phyloP scores from a whole-genome alignment of 2,113 vertebrate species.

The Nesoenas mayeri region DNA sequence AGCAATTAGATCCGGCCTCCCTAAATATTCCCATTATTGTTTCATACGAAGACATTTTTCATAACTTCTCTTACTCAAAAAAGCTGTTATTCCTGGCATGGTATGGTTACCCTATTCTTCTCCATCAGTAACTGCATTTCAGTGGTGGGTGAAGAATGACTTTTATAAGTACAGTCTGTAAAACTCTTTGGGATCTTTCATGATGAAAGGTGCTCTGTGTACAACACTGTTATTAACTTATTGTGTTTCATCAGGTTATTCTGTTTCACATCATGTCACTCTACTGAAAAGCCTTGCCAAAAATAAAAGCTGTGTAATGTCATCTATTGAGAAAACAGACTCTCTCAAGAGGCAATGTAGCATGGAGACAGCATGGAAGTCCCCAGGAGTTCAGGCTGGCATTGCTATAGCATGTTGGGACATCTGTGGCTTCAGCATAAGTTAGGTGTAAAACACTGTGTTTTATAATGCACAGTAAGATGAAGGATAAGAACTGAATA shows the following conservation, averaged over 20 bases:
- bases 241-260: slow-evolving; percentile 43
- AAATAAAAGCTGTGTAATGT: slow-evolving; percentile 23
- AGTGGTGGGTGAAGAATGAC: neutral
- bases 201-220: slow-evolving; percentile 51
- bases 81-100: slow-evolving; percentile 49
- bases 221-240: slow-evolving; percentile 32
- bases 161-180: slow-evolving; percentile 5
- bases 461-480: neutral
- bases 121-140: slow-evolving; percentile 16
- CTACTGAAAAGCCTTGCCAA: neutral
- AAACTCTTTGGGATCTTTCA: slow-evolving; percentile 12
- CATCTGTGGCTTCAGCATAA: rapidly evolving
- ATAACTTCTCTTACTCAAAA: slow-evolving; percentile 16
- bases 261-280: slow-evolving; percentile 20
- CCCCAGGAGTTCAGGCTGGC: neutral
- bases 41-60: slow-evolving; percentile 3
- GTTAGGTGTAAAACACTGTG: neutral
- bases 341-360: neutral
- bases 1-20: neutral
- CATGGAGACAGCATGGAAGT: neutral
- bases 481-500: neutral
- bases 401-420: neutral
- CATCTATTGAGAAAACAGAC: slow-evolving; percentile 47
- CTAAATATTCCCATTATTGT: slow-evolving; percentile 48
- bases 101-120: neutral